phyloP scores from a whole-genome alignment of 2,113 vertebrate genomes.

The Hippocampus guttulatus region DNA sequence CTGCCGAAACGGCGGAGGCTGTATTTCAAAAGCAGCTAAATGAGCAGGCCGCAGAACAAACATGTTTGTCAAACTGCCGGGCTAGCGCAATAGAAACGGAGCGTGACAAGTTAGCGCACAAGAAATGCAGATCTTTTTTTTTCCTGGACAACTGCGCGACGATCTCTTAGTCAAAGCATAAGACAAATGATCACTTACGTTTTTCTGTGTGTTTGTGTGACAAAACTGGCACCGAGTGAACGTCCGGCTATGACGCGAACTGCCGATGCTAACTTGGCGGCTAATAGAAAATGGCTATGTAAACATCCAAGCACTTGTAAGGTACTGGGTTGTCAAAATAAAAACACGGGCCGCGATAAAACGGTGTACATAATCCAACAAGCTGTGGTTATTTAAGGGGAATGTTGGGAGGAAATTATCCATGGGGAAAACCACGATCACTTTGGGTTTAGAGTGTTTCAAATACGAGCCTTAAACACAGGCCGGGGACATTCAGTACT shows the following conservation, averaged over 20 bases:
- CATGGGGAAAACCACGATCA: not conserved
- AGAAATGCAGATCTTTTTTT: not conserved
- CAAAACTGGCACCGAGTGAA: not conserved
- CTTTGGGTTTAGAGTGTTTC: not conserved
- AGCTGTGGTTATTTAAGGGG: not conserved
- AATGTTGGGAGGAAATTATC: not conserved
- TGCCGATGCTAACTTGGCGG: slow-evolving; percentile 23
- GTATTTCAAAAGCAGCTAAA: not conserved
- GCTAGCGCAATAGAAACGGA: not conserved
- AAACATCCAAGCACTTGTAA: slow-evolving; percentile 34
- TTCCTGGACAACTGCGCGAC: not conserved
- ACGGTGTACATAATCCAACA: not conserved
- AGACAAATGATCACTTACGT: not conserved
- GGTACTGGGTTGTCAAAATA: not conserved
- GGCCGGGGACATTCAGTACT: not conserved
- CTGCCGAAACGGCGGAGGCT: not conserved
- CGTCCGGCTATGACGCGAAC: not conserved
- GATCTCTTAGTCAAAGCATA: not conserved
- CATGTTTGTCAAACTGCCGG: not conserved
- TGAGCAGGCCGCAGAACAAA: not conserved
- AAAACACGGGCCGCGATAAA: not conserved
- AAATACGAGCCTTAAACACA: not conserved
- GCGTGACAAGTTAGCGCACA: not conserved
- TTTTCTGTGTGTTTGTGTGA: not conserved
- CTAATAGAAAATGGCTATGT: slow-evolving; percentile 43